Base-by-base conservation (phyloP, 2,888 invertebrate genomes). In the Dryococelus australis region DNA sequence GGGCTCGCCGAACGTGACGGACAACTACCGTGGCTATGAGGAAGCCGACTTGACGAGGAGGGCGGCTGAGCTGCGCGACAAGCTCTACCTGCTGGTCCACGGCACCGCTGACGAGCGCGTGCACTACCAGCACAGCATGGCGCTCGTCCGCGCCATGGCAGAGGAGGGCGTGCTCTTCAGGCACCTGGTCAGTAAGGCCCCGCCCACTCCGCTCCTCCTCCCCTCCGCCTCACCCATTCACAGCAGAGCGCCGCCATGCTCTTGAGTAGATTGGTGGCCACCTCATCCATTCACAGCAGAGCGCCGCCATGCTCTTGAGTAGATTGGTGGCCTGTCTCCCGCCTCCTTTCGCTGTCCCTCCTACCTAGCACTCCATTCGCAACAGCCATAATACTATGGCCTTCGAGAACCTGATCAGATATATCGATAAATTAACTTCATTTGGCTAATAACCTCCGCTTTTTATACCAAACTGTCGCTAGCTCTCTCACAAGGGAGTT, bases 61-160 rank as follows among this genome's bases (percentile, higher is more conserved):
- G 91, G 97, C 97, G 4, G 95, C 95, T 85, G 97, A 97, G 92
- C 95, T 98, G 89, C 94, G 94, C 86, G 93, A 94, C 2, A 94
- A 96, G 87, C 93, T 94, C 89, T 95, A 96, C 91, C 91, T 95
- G 87, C 90, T 95, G 28, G 92, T 95, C 51, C 98, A 98, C 92
- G 98, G 98, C 85, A 96, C 97, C 0, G 97, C 97, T 12, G 98
- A 99, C 93, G 94, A 95, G 83, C 94, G 95, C 89, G 97, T 98
- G 81, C 98, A 97, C 91, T 96, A 97, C 91, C 97, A 97, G 91
- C 98, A 99, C 92, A 96, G 97, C 47, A 95, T 98, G 90, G 95
- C 97, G 91, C 94, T 98, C 84, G 96, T 97, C 24, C 94, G 96
- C 89, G 96, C 97, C n/a, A 93, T 98, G 86, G 95, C 97, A n/a